Base-by-base conservation (phyloP, 1,140 invertebrate species). In the Rhyzopertha dominica region DNA sequence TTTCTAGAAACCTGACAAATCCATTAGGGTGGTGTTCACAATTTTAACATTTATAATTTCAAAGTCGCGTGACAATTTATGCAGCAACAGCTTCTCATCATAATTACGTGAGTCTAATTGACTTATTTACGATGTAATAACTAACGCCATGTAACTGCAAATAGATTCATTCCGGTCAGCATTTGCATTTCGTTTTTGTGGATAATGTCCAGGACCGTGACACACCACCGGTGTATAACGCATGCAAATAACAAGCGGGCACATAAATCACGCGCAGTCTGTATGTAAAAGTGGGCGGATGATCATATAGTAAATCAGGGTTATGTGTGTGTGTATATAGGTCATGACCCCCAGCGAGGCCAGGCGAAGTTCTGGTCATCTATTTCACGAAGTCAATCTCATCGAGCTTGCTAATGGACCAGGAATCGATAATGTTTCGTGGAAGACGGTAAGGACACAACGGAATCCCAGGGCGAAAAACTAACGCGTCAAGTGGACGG, bases 321-420 rank as follows among this genome's bases (percentile, higher is more conserved):
- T 48, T 52, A 38, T 52, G 45, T 60, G n/a, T n/a, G n/a, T n/a
- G n/a, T n/a, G n/a, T n/a, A n/a, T n/a, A n/a, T 59, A 87, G 81
- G 83, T 87, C 43, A 84, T 85, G 65, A 80, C 78, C 1, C 82
- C 85, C 1, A 69, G 77, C 17, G 81, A 85, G 53, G 71, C 84
- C 17, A 68, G 82, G 13, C 66, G 83, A 47, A 83, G 86, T 56
- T 76, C 77, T 13, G 80, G 81, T 30, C 77, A 81, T 47, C 62
- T 84, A 14, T 86, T 88, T 62, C 80, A 88, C 61, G 84, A 84
- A 55, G 79, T 85, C 43, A 81, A 73, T 10, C 70, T 88, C 0
- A 60, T 68, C 17, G 77, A 86, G 23, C 68, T 89, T 14, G 47
- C 63, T 60, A 44, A 75, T 63, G 59, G 78, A 62, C 68, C 65